Conservation (phyloP, 2,797 vertebrate species). For the Octomys mimax region DNA sequence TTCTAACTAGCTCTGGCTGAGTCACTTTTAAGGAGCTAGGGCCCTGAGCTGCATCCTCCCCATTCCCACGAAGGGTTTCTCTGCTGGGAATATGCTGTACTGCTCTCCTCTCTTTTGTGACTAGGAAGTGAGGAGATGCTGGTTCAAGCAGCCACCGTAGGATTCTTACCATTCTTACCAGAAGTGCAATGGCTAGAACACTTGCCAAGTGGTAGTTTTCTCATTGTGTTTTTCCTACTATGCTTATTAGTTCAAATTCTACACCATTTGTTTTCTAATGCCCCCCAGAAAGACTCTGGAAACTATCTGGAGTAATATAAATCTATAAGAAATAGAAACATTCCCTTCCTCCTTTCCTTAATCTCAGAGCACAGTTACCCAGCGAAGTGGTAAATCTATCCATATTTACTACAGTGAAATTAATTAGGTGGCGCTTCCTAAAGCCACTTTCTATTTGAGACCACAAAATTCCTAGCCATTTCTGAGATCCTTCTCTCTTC, state of each 20-base stretch:
- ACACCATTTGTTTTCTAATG: background rate
- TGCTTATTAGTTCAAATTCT: constrained; percentile 30
- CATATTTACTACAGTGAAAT: background rate
- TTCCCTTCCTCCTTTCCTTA: background rate
- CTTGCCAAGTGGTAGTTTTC: background rate
- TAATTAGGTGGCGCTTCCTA: background rate
- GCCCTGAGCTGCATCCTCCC: constrained; percentile 1
- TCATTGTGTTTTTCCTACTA: constrained; percentile 30
- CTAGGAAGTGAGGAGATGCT: background rate
- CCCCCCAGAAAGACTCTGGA: constrained; percentile 38
- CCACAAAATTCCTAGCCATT: background rate
- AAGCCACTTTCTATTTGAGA: background rate
- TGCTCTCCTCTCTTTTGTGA: background rate
- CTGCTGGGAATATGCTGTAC: background rate
- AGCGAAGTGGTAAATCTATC: constrained; percentile 27
- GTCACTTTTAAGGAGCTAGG: background rate
- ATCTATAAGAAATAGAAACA: constrained; percentile 28
- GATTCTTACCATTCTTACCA: constrained; percentile 31
- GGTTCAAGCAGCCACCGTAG: constrained; percentile 8
- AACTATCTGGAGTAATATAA: constrained; percentile 58
- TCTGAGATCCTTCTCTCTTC: background rate
- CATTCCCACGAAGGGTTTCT: background rate
- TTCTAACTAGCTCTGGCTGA: background rate
- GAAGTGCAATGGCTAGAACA: background rate
- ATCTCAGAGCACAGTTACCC: background rate